Percentiles rank a stretch among this genome's conserved stretches.
phyloP scores from a whole-genome alignment of 2,888 invertebrate species.

The Lasioglossum morio region DNA sequence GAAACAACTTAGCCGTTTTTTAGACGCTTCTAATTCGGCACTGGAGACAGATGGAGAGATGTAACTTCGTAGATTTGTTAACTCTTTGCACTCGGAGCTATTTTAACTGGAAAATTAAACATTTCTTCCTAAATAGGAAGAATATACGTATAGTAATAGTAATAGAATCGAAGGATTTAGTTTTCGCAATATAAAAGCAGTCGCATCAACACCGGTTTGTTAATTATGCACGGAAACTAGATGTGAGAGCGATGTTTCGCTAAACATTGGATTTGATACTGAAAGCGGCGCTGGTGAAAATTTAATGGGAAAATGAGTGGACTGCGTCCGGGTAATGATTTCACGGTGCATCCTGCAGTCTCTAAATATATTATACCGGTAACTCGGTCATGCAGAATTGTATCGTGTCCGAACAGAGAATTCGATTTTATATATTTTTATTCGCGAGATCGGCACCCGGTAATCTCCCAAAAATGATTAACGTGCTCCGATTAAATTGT shows the following conservation, averaged over 20 bases:
- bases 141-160: too few relatives aligned
- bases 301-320: constrained; percentile 5
- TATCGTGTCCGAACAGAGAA: background rate
- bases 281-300: constrained; percentile 24
- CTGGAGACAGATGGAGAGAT: too few relatives aligned
- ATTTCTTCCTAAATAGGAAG: too few relatives aligned
- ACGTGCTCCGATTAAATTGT: background rate
- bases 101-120: too few relatives aligned
- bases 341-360: background rate
- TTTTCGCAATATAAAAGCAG: background rate
- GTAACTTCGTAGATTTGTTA: too few relatives aligned
- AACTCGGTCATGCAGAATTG: background rate
- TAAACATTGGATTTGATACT: constrained; percentile 29
- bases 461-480: background rate
- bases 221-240: constrained; percentile 11
- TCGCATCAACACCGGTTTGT: background rate
- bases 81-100: too few relatives aligned
- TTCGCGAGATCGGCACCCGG: background rate
- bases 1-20: too few relatives aligned
- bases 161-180: background rate
- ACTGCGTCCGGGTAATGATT: background rate
- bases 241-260: background rate
- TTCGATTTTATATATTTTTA: background rate
- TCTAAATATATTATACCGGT: constrained; percentile 14
- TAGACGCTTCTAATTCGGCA: too few relatives aligned